phyloP scores from a whole-genome alignment of 2,888 invertebrate genomes.

The Lithophane leautieri region DNA sequence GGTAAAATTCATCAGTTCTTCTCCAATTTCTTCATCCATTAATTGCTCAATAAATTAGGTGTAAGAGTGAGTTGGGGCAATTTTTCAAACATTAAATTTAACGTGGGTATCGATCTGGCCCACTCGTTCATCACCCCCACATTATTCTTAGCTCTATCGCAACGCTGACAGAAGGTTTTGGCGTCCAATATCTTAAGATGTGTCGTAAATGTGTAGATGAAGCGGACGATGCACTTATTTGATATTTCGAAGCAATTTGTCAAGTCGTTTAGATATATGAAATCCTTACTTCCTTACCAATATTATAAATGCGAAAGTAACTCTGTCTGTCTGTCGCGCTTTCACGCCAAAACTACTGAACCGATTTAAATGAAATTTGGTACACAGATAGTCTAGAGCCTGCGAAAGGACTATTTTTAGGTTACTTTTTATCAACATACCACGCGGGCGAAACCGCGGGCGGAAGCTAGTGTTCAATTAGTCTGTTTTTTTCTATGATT shows the following conservation, averaged over 20 bases:
- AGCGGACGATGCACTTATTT: conserved; percentile 28
- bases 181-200: conserved; percentile 79
- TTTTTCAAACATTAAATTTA: conserved; percentile 71
- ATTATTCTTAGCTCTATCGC: conserved; percentile 83
- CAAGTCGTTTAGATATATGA: no score
- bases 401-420: no score
- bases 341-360: no score
- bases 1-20: conserved; percentile 47
- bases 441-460: no score
- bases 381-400: no score
- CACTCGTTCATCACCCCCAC: conserved; percentile 72
- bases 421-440: no score
- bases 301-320: no score
- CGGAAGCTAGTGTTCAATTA: no score
- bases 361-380: no score
- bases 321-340: no score
- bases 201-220: conserved; percentile 55
- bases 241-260: no score
- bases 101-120: conserved; percentile 68
- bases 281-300: no score
- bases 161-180: conserved; percentile 85
- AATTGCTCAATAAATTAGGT: conserved; percentile 64
- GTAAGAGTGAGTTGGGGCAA: conserved; percentile 59
- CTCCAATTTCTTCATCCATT: conserved; percentile 56
- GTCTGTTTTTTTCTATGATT: background rate